Conservation (phyloP, 2,888 invertebrate species). For the Mantis religiosa region DNA sequence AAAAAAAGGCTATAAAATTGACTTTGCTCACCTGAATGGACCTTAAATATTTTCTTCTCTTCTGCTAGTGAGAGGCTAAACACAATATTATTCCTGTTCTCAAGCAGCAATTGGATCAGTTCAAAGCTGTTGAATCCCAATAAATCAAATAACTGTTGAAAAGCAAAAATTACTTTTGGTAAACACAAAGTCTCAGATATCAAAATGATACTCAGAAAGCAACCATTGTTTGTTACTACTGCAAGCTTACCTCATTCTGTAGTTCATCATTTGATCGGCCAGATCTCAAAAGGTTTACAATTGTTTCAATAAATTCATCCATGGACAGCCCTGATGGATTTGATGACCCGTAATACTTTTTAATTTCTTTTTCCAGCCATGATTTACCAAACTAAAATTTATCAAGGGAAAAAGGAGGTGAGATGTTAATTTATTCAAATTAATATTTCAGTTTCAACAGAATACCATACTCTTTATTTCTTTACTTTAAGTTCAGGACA, state of each 20-base stretch:
- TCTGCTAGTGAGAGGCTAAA: constrained; percentile 22
- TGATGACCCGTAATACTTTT: constrained; percentile 47
- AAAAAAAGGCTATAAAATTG: too few relatives aligned
- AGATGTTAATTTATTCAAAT: not conserved
- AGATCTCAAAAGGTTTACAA: constrained; percentile 59
- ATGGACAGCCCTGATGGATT: constrained; percentile 49
- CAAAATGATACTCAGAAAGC: too few relatives aligned
- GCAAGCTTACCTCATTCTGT: constrained; percentile 58
- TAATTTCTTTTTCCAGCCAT: constrained; percentile 54
- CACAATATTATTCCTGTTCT: constrained; percentile 25
- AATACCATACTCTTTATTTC: too few relatives aligned
- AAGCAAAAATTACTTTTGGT: not conserved
- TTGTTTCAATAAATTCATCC: constrained; percentile 56
- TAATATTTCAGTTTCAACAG: not conserved
- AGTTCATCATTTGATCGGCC: constrained; percentile 62
- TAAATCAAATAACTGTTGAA: constrained; percentile 68
- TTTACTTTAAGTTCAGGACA: too few relatives aligned
- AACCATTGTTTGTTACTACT: not conserved
- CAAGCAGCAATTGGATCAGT: constrained; percentile 62
- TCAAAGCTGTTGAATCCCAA: constrained; percentile 83
- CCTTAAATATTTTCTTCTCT: constrained; percentile 38
- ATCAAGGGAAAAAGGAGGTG: not conserved
- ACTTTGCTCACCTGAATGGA: constrained; percentile 30
- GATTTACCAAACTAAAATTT: constrained; percentile 52
- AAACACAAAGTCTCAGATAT: not conserved